A percentile compares a stretch with the other conserved stretches of the same genome.
These are phyloP conservation scores for Ctenosaura bakeri DNA, from an alignment of 2,797 vertebrate species.

Conservation along the genomic window DNA sequence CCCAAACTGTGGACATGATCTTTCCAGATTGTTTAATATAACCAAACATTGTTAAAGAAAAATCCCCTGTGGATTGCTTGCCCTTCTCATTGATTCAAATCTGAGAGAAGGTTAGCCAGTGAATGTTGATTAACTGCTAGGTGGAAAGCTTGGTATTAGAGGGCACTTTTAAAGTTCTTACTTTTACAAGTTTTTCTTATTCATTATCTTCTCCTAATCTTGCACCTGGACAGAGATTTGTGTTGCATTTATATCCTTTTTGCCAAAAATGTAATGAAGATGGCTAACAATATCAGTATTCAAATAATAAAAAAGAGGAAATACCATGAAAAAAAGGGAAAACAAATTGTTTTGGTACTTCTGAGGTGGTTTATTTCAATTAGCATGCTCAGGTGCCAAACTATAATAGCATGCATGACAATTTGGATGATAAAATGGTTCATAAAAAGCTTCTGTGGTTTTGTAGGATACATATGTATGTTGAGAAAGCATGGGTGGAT, in stretches of 20 bases:
- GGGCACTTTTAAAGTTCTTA: not conserved
- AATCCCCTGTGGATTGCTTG: not conserved
- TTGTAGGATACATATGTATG: no score
- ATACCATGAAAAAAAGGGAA: no score
- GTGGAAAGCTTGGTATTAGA: not conserved
- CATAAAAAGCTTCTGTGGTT: no score
- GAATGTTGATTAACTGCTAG: conserved; percentile 13
- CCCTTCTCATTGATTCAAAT: conserved; percentile 11
- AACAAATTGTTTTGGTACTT: not conserved
- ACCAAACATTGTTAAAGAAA: conserved; percentile 1
- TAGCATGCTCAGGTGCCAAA: not conserved
- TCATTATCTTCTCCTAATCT: not conserved
- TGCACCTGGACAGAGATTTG: not conserved
- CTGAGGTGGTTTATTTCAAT: not conserved
- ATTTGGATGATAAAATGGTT: not conserved
- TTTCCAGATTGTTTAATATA: conserved; percentile 12
- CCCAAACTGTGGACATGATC: not conserved
- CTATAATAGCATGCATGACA: not conserved
- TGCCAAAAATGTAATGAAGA: not conserved
- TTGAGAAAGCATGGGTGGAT: not conserved
- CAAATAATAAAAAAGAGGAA: not conserved
- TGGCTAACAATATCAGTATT: not conserved
- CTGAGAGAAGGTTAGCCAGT: conserved; percentile 1
- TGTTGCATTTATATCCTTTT: not conserved
- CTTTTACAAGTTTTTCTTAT: not conserved